Evolutionary conservation across 2,797 vertebrate species (phyloP), one percentile per base, ranked within the genome.

Genomic region (Threskiornis aethiopicus): DNA sequence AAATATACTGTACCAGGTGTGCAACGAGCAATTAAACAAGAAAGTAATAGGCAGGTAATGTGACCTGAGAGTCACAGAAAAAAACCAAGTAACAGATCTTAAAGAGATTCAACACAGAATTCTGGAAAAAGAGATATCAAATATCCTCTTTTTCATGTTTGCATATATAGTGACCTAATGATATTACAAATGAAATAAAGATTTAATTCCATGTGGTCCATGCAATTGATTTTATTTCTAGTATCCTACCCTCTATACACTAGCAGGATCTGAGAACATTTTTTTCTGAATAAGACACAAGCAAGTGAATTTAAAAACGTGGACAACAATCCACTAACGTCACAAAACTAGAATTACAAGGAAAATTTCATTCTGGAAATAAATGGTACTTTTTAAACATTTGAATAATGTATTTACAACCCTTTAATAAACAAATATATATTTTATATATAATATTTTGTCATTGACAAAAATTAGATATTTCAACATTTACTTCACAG

Each of bases 61-160:
- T 37, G 11, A 54, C 13, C 16, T 0, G 0, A 72, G n/a, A 44
- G 19, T n/a, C 55, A 61, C 0, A 93, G 17, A 71, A 42, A 71
- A 42, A 66, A 59, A 81, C 83, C 37, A 61, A 71, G 21, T 13
- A 55, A 42, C 9, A 59, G 12, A 44, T 71, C 9, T 71, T 67
- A 67, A 62, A 55, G 17, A 71, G 9, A 37, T 31, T 37, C 37
- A 37, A 39, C 3, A 42, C 1, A 64, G 18, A 58, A 10, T 67
- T 87, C 44, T 55, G 31, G 47, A 64, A 93, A 95, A 61, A 26
- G 15, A 37, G 19, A 7, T 65, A 49, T 26, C 17, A 54, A 54
- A 59, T 54, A 55, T 22, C 33, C 1, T 82, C 16, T 66, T 82
- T 58, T 70, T 64, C 16, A 76, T 13, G 10, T 49, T 20, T 61